Percentiles rank a stretch among this genome's conserved stretches.
Evolutionary conservation across 2,797 vertebrate genomes (phyloP).

Genomic region (Botia almorhae): DNA sequence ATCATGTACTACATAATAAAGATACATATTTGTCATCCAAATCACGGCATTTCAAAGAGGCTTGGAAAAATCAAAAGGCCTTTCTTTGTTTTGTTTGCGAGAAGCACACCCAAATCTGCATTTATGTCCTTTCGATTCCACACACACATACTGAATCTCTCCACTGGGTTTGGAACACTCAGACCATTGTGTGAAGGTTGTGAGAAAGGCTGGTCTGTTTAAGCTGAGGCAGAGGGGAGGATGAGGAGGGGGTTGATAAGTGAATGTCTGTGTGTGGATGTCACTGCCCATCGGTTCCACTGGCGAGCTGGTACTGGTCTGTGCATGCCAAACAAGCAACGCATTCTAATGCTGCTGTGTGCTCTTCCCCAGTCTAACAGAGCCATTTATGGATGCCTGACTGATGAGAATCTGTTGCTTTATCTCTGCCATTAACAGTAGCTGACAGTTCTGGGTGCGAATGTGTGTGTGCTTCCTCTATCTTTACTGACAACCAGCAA

Average conservation of each 20-base stretch:
- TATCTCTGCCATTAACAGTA: conserved; percentile 42
- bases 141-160: conserved; percentile 36
- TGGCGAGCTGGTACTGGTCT: conserved; percentile 60
- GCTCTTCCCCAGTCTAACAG: conserved; percentile 22
- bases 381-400: conserved; percentile 9
- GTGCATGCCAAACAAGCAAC: conserved; percentile 42
- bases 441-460: conserved; percentile 32
- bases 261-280: conserved; percentile 65
- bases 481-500: conserved; percentile 33
- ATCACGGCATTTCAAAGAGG: conserved; percentile 54
- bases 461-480: conserved; percentile 26
- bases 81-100: conserved; percentile 64
- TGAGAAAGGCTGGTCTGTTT: conserved; percentile 71
- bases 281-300: conserved; percentile 60
- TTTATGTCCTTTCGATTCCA: conserved; percentile 50
- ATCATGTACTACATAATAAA: conserved; percentile 37
- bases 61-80: conserved; percentile 31
- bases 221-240: conserved; percentile 63
- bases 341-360: conserved; percentile 48
- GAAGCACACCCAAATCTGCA: conserved; percentile 53
- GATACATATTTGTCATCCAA: conserved; percentile 54
- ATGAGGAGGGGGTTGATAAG: conserved; percentile 69
- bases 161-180: conserved; percentile 63
- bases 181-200: conserved; percentile 66
- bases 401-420: conserved; percentile 47